Evolutionary conservation across 1,140 invertebrate species (phyloP), one percentile per base, ranked within the genome.

Genomic region (Papilio xuthus): DNA sequence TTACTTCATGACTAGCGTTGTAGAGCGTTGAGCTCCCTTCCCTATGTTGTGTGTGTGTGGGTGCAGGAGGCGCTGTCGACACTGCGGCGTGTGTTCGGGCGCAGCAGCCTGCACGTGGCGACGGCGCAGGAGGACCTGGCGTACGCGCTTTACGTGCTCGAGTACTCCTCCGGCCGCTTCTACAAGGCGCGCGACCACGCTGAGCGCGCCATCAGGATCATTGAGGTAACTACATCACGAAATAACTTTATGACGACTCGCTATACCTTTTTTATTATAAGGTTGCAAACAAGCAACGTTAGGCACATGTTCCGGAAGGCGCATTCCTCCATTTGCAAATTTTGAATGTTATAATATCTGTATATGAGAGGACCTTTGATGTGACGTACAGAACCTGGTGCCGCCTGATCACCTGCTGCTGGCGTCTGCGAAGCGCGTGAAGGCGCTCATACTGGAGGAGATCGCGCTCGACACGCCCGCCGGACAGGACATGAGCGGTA

Each of bases 391-490:
- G 94, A 95, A 96, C 83, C 94, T 98, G 71, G 94, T 99, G 78
- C 97, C 97, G 0, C 90, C 94, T 23, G 96, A 98, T 86, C 97
- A 99, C 90, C 92, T 99, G 18, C 96, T 98, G 91, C 91, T 98
- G 70, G 97, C 98, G 0, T 98, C 97, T 53, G 97, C 97, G 1
- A 98, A 98, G 90, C 95, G 98, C 81, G 97, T 99, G 0, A 98
- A 98, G 94, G 98, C 98, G 0, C 93, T 99, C 60, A 98, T 99
- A 71, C 90, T 99, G 8, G 98, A 99, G 94, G 98, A 99, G 94
- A 98, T 99, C 78, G 98, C 98, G 0, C 95, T 99, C 47, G 98
- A 98, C 91, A 96, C 95, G 78, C 94, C 95, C 77, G 91, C 94
- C 4, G 90, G 91, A 7, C 89, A 91, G 80, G 91, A 94, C 42